Conservation (phyloP, 2,113 vertebrate species). For the Serilophus lunatus region DNA sequence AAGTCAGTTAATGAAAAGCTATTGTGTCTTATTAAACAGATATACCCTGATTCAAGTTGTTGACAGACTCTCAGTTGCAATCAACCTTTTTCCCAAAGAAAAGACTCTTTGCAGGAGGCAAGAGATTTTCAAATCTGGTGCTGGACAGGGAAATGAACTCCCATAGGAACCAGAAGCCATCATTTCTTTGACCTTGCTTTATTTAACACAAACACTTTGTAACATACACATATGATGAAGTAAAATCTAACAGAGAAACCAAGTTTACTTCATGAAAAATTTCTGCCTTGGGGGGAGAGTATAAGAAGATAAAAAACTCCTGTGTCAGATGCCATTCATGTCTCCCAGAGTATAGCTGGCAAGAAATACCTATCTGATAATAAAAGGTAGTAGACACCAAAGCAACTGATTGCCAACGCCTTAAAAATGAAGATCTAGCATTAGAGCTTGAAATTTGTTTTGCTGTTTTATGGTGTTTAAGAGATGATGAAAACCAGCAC, state of each 20-base stretch:
- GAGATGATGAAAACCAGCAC: not conserved
- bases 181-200: not conserved
- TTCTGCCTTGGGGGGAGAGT: not conserved
- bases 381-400: not conserved
- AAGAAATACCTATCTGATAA: not conserved
- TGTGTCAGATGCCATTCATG: not conserved
- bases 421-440: not conserved
- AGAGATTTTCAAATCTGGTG: not conserved
- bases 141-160: not conserved
- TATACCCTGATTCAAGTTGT: not conserved
- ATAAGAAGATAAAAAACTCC: not conserved
- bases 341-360: not conserved
- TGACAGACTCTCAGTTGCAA: not conserved
- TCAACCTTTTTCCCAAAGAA: not conserved
- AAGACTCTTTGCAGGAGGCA: not conserved
- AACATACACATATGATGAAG: not conserved
- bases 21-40: not conserved
- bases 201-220: not conserved
- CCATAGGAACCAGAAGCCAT: not conserved
- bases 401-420: not conserved
- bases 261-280: not conserved
- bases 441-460: not conserved
- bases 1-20: not conserved
- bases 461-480: not conserved
- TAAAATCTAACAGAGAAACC: not conserved